These are phyloP conservation scores for Calcarius lapponicus DNA, from an alignment of 2,797 vertebrate species.

Conservation along the genomic window DNA sequence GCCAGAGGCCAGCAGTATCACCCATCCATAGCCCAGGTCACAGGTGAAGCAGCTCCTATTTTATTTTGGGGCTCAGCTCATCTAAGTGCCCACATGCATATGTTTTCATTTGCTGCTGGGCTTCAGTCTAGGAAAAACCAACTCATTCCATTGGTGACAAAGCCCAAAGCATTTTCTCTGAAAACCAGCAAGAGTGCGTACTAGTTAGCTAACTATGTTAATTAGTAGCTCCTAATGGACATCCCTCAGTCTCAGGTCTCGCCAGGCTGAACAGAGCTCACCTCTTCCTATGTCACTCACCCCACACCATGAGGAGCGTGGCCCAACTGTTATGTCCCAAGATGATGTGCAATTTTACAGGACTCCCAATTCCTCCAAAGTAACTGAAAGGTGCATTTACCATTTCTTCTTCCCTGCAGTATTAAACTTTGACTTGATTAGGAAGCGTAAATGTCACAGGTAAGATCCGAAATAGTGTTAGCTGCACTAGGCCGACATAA, in stretches of 20 bases:
- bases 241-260: not conserved
- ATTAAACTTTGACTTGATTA: not conserved
- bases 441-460: not conserved
- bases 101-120: not conserved
- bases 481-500: not conserved
- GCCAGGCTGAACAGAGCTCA: not conserved
- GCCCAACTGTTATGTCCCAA: rapidly evolving
- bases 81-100: not conserved
- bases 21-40: not conserved
- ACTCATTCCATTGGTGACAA: not conserved
- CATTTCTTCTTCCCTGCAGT: not conserved
- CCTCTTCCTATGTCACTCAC: not conserved
- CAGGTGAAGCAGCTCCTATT: not conserved
- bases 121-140: not conserved
- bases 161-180: not conserved
- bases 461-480: not conserved
- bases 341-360: not conserved
- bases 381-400: not conserved
- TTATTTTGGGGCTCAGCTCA: not conserved
- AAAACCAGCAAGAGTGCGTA: not conserved
- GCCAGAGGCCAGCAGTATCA: not conserved
- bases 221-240: not conserved
- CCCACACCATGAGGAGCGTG: not conserved
- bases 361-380: not conserved
- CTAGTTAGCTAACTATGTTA: not conserved